Evolutionary conservation across 2,113 vertebrate genomes (phyloP).

Genomic region (Paramormyrops kingsleyae): DNA sequence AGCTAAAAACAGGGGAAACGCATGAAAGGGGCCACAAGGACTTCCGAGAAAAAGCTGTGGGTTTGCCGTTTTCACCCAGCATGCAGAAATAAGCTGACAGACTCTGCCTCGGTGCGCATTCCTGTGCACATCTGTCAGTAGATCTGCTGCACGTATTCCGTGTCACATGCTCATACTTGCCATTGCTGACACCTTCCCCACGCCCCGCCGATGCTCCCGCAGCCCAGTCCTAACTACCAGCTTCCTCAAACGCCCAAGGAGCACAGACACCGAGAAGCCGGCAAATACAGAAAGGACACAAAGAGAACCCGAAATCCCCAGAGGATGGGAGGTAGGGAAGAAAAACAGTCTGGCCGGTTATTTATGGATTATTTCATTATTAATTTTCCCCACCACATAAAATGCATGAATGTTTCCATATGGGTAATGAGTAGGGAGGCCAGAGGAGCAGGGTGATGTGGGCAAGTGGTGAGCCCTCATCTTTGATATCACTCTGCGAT

Average conservation of each 20-base stretch:
- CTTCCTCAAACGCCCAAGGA: neutral
- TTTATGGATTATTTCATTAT: conserved; percentile 20
- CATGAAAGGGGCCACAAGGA: neutral
- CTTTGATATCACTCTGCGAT: conserved; percentile 26
- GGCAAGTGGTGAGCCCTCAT: conserved; percentile 24
- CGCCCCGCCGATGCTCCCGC: neutral
- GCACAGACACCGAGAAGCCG: neutral
- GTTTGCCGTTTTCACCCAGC: neutral
- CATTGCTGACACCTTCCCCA: neutral
- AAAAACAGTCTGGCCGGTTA: neutral
- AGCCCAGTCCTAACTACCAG: neutral
- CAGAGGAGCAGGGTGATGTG: conserved; percentile 16
- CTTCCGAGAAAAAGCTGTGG: neutral
- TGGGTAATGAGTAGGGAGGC: neutral
- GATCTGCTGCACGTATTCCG: neutral
- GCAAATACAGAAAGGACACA: neutral
- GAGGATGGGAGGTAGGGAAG: neutral
- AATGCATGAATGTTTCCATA: neutral
- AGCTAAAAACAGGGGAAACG: neutral
- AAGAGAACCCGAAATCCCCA: neutral
- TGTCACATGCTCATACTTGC: neutral
- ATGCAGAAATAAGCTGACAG: neutral
- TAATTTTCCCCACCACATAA: neutral
- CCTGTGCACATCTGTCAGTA: neutral
- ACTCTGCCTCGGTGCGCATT: neutral